These are phyloP conservation scores for Eidolon helvum DNA, from an alignment of 2,113 vertebrate species.

Conservation along the genomic window DNA sequence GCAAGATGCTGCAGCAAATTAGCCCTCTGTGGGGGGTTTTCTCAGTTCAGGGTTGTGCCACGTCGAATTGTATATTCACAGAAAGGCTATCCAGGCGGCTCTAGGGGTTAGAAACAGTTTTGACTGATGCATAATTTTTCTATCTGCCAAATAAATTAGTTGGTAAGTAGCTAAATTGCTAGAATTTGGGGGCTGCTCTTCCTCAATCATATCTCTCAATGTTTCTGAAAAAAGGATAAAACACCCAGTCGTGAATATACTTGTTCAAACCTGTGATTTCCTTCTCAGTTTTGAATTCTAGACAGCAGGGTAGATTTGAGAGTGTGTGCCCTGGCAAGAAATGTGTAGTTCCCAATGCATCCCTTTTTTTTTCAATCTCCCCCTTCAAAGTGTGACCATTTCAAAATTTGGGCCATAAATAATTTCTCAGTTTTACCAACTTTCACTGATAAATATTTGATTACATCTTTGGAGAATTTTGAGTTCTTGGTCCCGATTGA, in stretches of 20 bases:
- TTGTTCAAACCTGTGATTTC: neutral
- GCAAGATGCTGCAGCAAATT: neutral
- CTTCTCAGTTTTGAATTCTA: neutral
- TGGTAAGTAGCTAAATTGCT: conserved; percentile 12
- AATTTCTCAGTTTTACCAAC: conserved; percentile 60
- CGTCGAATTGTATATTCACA: neutral
- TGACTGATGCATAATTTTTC: neutral
- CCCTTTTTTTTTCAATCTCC: neutral
- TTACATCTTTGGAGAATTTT: conserved; percentile 55
- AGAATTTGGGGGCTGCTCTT: neutral
- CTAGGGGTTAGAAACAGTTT: neutral
- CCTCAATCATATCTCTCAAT: neutral
- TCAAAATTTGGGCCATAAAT: conserved; percentile 55
- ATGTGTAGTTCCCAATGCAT: neutral
- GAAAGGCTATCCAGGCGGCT: neutral
- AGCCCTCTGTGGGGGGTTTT: too few relatives aligned
- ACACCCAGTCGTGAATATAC: neutral
- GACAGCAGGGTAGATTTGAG: neutral
- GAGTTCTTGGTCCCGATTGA: conserved; percentile 45
- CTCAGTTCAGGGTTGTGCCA: neutral
- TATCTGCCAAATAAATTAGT: conserved; percentile 36
- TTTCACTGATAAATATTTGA: conserved; percentile 68
- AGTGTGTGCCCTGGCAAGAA: neutral
- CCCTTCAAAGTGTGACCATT: conserved; percentile 22
- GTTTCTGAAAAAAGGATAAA: neutral